A percentile compares a stretch with the other conserved stretches of the same genome.
Evolutionary conservation across 2,888 invertebrate species (phyloP).

Genomic region (Drosophila eohydei): DNA sequence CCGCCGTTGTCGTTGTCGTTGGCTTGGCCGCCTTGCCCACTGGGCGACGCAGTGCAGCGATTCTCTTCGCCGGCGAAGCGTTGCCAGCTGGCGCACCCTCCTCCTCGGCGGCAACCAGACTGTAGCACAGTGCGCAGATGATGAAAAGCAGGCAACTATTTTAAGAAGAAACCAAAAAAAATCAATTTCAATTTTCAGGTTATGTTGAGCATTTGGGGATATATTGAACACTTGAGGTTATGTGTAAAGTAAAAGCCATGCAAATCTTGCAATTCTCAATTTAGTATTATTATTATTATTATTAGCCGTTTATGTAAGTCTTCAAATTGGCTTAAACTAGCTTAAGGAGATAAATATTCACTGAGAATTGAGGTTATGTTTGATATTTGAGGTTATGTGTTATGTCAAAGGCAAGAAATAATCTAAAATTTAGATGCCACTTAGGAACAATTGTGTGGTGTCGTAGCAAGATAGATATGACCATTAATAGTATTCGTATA

Average conservation of each 20-base stretch:
- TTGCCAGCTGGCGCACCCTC: slow-evolving; percentile 61
- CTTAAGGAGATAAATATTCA: not conserved
- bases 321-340: no score
- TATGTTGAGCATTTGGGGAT: slow-evolving; percentile 5
- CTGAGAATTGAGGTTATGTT: slow-evolving; percentile 8
- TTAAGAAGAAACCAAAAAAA: not conserved
- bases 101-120: slow-evolving; percentile 68
- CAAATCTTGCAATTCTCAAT: not conserved
- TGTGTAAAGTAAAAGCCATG: not conserved
- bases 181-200: not conserved
- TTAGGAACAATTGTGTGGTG: no score
- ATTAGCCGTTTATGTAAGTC: no score
- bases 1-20: slow-evolving; percentile 81
- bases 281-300: not conserved
- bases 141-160: slow-evolving; percentile 79
- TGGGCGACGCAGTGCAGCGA: slow-evolving; percentile 78
- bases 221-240: not conserved
- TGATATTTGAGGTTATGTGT: not conserved
- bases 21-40: slow-evolving; percentile 76
- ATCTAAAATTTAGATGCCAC: no score
- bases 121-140: slow-evolving; percentile 74
- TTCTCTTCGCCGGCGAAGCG: slow-evolving; percentile 70
- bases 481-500: not conserved
- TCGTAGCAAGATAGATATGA: no score
- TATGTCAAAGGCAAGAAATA: no score